Percentiles rank a stretch among this genome's conserved stretches.
phyloP scores from a whole-genome alignment of 1,140 invertebrate species.

The Drosophila ambigua region DNA sequence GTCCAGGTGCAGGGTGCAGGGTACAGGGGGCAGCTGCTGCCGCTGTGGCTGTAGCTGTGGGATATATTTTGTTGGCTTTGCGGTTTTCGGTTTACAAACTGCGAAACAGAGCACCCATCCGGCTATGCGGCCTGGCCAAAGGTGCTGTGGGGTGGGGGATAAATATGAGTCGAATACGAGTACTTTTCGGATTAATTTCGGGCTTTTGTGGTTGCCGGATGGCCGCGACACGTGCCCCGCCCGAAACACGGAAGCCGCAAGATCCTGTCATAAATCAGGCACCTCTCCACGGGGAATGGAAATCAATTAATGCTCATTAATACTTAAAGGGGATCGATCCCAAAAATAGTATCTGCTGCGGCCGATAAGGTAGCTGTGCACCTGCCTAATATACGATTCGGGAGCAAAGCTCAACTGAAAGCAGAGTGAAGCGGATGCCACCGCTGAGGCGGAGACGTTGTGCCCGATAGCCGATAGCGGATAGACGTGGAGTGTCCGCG shows the following conservation, averaged over 20 bases:
- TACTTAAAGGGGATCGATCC: neutral
- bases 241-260: conserved; percentile 57
- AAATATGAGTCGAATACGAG: conserved; percentile 30
- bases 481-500: neutral
- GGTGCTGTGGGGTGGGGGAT: neutral
- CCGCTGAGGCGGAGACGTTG: conserved; percentile 31
- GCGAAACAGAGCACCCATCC: conserved; percentile 30
- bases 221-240: conserved; percentile 48
- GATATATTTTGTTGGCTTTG: conserved; percentile 67
- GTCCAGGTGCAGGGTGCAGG: too few relatives aligned
- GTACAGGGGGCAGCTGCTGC: conserved; percentile 6
- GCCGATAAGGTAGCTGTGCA: conserved; percentile 60
- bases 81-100: conserved; percentile 64
- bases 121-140: too few relatives aligned
- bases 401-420: conserved; percentile 57
- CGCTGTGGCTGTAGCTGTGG: too few relatives aligned
- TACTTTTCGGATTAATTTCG: conserved; percentile 22
- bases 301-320: conserved; percentile 77
- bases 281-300: neutral
- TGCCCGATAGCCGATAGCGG: conserved; percentile 6
- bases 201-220: conserved; percentile 34
- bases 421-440: conserved; percentile 39
- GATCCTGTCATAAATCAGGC: conserved; percentile 60
- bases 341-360: conserved; percentile 6
- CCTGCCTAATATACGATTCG: conserved; percentile 64